Percentiles rank a stretch among this genome's conserved stretches.
Conservation (phyloP, 2,113 vertebrate genomes). For the Ochotona curzoniae region DNA sequence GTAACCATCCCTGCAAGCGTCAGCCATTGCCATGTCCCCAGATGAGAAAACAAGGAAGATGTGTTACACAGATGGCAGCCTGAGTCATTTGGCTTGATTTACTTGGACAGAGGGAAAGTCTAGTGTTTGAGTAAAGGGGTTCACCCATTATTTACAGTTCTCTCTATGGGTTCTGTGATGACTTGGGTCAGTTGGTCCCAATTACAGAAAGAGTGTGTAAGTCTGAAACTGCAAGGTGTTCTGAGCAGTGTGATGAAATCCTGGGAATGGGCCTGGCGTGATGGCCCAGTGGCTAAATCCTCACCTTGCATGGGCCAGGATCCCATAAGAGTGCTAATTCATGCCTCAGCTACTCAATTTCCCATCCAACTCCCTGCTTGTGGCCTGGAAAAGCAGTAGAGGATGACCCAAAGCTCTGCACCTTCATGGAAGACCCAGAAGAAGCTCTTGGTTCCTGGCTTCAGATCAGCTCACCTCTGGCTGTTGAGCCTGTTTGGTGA, state of each 20-base stretch:
- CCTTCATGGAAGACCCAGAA: no score
- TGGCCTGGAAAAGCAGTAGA: no score
- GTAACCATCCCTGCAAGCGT: not conserved
- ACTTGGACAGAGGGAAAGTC: not conserved
- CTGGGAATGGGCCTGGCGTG: no score
- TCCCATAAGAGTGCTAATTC: no score
- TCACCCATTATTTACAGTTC: not conserved
- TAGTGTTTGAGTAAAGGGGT: not conserved
- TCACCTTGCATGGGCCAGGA: no score
- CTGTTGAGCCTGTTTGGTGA: no score
- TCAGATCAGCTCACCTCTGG: no score
- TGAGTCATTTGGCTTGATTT: not conserved
- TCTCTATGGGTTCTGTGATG: not conserved
- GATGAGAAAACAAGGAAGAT: not conserved
- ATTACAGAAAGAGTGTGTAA: not conserved
- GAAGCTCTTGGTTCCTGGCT: no score
- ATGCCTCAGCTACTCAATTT: no score
- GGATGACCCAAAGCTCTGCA: no score
- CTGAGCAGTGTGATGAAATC: not conserved
- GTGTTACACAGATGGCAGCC: not conserved
- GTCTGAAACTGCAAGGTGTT: not conserved
- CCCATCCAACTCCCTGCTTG: no score
- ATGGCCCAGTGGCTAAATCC: no score
- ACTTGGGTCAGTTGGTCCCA: not conserved
- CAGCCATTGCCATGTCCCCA: not conserved